phyloP scores from a whole-genome alignment of 1,140 invertebrate genomes.

The Hydropsyche tenuis region DNA sequence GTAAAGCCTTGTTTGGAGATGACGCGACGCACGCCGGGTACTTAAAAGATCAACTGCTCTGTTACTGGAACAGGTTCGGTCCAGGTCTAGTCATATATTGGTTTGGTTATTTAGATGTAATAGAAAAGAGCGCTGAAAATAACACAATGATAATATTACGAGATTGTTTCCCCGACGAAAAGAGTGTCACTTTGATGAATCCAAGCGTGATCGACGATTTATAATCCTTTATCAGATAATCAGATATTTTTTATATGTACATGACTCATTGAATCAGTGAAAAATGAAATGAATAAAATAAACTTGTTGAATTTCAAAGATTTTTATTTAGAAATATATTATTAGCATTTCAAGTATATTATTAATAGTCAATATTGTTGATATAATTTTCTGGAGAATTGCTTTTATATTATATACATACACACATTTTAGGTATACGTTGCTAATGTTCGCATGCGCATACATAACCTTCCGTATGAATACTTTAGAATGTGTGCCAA shows the following conservation, averaged over 20 bases:
- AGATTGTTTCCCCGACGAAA: constrained; percentile 52
- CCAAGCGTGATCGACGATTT: constrained; percentile 24
- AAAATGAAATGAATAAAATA: not conserved
- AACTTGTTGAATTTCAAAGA: constrained; percentile 9
- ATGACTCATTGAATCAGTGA: not conserved
- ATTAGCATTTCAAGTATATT: constrained; percentile 33
- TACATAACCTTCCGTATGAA: constrained; percentile 6
- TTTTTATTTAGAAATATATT: constrained; percentile 42
- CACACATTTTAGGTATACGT: not conserved
- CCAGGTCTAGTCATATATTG: constrained; percentile 94
- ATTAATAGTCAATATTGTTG: constrained; percentile 36
- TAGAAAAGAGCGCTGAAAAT: constrained; percentile 59
- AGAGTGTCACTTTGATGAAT: constrained; percentile 54
- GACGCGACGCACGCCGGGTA: constrained; percentile 82
- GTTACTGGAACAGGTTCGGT: constrained; percentile 95
- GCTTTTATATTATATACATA: constrained; percentile 22
- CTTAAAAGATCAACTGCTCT: constrained; percentile 84
- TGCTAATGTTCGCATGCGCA: not conserved
- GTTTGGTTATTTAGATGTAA: constrained; percentile 85
- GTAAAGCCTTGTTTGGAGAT: constrained; percentile 93
- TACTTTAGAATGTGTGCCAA: constrained; percentile 16
- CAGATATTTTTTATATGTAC: not conserved
- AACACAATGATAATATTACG: constrained; percentile 59
- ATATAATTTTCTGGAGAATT: constrained; percentile 32
- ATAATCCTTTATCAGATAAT: not conserved